phyloP scores from a whole-genome alignment of 2,113 vertebrate genomes.

The Alligator sinensis region DNA sequence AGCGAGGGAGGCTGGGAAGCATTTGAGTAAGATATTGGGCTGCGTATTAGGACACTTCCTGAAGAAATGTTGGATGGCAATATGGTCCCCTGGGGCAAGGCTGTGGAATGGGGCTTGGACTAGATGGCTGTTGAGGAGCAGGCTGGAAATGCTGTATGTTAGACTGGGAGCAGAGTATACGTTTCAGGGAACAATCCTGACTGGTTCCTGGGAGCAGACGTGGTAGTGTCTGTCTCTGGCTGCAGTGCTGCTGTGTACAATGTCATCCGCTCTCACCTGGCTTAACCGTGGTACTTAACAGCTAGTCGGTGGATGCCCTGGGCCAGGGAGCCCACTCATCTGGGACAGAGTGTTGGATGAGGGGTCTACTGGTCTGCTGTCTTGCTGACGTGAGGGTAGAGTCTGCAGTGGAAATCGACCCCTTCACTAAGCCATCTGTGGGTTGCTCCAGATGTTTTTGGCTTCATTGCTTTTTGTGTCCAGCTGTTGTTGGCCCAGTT shows the following conservation, averaged over 20 bases:
- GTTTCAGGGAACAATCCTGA: neutral
- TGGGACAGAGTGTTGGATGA: neutral
- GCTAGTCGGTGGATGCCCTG: neutral
- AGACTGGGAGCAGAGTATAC: accelerated
- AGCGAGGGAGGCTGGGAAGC: neutral
- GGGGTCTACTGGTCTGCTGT: neutral
- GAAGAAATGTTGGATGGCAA: neutral
- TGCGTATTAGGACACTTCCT: neutral
- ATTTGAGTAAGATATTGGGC: neutral
- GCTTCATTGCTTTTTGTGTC: neutral
- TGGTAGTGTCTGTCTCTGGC: neutral
- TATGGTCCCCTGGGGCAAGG: neutral
- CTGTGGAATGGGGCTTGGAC: too few species aligned
- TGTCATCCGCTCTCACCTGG: neutral
- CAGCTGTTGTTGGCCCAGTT: neutral
- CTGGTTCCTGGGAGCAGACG: neutral
- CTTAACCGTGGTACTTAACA: neutral
- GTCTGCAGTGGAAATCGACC: neutral
- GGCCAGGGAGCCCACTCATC: neutral
- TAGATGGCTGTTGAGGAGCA: neutral
- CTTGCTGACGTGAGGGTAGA: neutral
- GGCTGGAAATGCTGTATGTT: neutral
- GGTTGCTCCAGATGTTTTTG: neutral
- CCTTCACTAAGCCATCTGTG: neutral
- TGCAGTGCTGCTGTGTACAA: accelerated